Conservation (phyloP, 2,888 invertebrate genomes). For the Lasioglossum malachurum region DNA sequence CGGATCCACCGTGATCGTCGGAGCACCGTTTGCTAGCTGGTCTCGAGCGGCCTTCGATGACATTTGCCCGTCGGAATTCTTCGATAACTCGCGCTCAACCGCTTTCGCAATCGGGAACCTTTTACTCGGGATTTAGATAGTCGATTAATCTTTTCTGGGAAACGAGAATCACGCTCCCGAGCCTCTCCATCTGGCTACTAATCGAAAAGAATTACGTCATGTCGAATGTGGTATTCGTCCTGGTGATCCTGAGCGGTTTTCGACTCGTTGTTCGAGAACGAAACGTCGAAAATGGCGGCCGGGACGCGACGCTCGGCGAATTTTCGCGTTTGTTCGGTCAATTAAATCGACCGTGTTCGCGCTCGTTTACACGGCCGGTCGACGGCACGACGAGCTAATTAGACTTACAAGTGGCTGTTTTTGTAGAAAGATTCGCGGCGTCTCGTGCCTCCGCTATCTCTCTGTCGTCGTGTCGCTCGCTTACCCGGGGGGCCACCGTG, state of each 20-base stretch:
- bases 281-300: conserved; percentile 25
- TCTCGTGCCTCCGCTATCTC: conserved; percentile 18
- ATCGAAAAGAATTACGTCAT: not conserved
- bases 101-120: not conserved
- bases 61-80: conserved; percentile 56
- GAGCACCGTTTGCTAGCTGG: not conserved
- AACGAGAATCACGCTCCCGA: not conserved
- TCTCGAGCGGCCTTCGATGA: conserved; percentile 30
- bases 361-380: conserved; percentile 50
- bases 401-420: conserved; percentile 46
- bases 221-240: not conserved
- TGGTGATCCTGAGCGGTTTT: not conserved
- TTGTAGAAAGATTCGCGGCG: conserved; percentile 40
- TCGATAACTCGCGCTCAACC: conserved; percentile 23
- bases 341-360: conserved; percentile 40
- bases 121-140: conserved; percentile 17
- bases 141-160: conserved; percentile 19
- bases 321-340: conserved; percentile 47
- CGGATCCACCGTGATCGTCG: not conserved
- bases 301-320: conserved; percentile 24
- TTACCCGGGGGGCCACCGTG: not conserved
- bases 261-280: not conserved
- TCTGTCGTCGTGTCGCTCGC: not conserved
- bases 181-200: not conserved
- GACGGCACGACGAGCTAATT: conserved; percentile 53